phyloP scores from a whole-genome alignment of 2,797 vertebrate genomes.

The Lagocephalus sceleratus region DNA sequence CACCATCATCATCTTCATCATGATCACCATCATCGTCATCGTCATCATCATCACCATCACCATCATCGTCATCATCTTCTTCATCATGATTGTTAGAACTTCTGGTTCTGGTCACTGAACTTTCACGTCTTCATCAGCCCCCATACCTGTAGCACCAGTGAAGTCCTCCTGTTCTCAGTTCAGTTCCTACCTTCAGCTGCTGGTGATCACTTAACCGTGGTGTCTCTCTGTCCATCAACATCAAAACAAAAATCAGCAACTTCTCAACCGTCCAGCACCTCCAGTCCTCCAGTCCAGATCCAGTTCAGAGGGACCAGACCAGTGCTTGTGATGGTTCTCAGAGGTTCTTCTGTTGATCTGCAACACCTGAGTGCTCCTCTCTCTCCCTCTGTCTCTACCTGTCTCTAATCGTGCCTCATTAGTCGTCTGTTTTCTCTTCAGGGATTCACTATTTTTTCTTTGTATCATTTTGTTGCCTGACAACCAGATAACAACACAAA shows the following conservation, averaged over 20 bases:
- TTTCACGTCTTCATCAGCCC: neutral
- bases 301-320: conserved; percentile 2
- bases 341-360: neutral
- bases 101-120: too few species aligned
- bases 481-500: conserved; percentile 44
- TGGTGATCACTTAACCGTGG: conserved; percentile 2
- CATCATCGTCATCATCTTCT: too few species aligned
- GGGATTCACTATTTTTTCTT: conserved; percentile 40
- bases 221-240: conserved; percentile 31
- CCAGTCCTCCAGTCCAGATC: neutral
- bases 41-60: too few species aligned
- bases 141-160: neutral
- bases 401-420: conserved; percentile 43
- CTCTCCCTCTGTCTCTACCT: neutral
- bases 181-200: conserved; percentile 28
- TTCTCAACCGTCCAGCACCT: conserved; percentile 23
- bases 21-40: too few species aligned
- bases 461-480: conserved; percentile 45
- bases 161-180: neutral
- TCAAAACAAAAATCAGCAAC: neutral
- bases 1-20: too few species aligned
- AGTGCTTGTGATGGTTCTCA: neutral
- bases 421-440: conserved; percentile 28
- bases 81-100: too few species aligned
- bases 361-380: conserved; percentile 30